Percentiles rank a stretch among this genome's conserved stretches.
Evolutionary conservation across 2,113 vertebrate species (phyloP).

Genomic region (Nibea albiflora): DNA sequence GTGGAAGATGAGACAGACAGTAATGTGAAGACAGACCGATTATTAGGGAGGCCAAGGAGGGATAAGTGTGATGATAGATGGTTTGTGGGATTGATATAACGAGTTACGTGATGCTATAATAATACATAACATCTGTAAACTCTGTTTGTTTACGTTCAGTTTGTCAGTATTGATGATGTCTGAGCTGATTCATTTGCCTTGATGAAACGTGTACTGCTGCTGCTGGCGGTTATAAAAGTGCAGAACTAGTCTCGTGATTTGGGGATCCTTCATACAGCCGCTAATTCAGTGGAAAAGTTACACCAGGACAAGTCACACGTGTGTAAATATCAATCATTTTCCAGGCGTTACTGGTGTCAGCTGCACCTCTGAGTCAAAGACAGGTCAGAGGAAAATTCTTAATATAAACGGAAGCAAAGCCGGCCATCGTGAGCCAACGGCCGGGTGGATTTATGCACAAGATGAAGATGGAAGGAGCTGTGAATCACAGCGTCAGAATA

Average conservation of each 20-base stretch:
- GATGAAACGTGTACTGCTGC: not conserved
- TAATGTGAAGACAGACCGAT: not conserved
- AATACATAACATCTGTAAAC: not conserved
- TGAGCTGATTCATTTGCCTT: not conserved
- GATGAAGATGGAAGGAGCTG: not conserved
- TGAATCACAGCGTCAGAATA: slow-evolving; percentile 30
- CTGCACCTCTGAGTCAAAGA: not conserved
- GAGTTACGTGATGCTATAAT: not conserved
- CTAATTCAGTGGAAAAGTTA: not conserved
- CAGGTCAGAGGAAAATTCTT: not conserved
- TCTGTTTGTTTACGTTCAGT: not conserved
- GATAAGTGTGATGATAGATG: slow-evolving; percentile 12
- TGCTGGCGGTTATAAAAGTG: not conserved
- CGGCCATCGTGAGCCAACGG: not conserved
- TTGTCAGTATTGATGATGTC: not conserved
- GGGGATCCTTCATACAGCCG: not conserved
- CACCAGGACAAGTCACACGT: not conserved
- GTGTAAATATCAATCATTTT: not conserved
- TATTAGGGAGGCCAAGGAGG: not conserved
- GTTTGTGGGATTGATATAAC: not conserved
- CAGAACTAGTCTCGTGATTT: not conserved
- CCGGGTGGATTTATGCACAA: not conserved
- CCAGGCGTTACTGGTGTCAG: not conserved
- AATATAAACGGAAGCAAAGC: not conserved
- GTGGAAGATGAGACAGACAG: not conserved